phyloP scores from a whole-genome alignment of 2,113 vertebrate genomes.

The Gavia stellata region DNA sequence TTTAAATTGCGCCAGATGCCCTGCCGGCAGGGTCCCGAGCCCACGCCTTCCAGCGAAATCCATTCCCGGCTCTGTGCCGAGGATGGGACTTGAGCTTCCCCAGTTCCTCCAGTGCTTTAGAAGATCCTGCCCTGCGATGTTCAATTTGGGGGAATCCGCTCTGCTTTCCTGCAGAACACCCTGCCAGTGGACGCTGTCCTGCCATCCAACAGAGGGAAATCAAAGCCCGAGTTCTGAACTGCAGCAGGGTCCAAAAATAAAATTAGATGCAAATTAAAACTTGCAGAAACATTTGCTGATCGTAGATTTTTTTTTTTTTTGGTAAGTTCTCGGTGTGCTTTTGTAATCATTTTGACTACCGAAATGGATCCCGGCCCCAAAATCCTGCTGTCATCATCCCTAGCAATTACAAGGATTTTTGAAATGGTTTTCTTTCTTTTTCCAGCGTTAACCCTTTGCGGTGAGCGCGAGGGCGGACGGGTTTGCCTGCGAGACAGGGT shows the following conservation, averaged over 20 bases:
- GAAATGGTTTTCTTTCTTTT: background rate
- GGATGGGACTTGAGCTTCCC: background rate
- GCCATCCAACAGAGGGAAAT: background rate
- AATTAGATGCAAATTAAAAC: background rate
- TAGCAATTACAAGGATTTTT: background rate
- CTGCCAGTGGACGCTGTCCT: background rate
- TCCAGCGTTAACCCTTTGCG: background rate
- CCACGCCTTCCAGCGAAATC: background rate
- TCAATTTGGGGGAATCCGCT: background rate
- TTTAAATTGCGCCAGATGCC: background rate
- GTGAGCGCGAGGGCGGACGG: background rate
- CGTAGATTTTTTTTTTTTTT: background rate
- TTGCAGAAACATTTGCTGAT: background rate
- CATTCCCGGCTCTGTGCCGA: accelerated
- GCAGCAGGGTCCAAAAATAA: background rate
- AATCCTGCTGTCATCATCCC: background rate
- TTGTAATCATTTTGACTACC: background rate
- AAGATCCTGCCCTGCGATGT: accelerated
- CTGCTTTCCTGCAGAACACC: accelerated
- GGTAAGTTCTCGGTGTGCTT: background rate
- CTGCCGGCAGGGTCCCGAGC: background rate
- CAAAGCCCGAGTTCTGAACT: background rate
- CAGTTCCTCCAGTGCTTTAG: background rate
- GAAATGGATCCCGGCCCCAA: background rate
- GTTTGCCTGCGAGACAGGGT: background rate